phyloP scores from a whole-genome alignment of 2,888 invertebrate genomes.

The Tricholauxania praeusta region DNA sequence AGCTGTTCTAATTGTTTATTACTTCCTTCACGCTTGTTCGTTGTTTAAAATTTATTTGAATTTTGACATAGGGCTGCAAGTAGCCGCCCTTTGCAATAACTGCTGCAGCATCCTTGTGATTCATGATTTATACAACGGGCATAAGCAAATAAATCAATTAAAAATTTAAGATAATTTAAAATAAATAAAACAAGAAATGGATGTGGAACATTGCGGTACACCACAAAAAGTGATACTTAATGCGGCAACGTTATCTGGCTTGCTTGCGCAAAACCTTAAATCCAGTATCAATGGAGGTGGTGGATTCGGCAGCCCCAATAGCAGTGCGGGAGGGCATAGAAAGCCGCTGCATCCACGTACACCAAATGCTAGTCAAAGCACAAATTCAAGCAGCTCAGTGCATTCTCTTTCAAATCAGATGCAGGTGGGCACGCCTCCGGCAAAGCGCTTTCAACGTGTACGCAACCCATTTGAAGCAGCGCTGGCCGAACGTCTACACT shows the following conservation, averaged over 20 bases:
- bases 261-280: conserved; percentile 36
- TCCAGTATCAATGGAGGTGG: conserved; percentile 1
- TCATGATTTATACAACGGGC: too few relatives aligned
- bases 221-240: conserved; percentile 40
- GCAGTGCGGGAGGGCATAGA: conserved; percentile 51
- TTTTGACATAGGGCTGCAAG: too few relatives aligned
- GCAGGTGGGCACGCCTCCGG: conserved; percentile 69
- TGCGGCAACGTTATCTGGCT: conserved; percentile 31
- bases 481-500: conserved; percentile 72
- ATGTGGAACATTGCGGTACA: conserved; percentile 35
- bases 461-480: conserved; percentile 76
- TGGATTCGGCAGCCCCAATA: conserved; percentile 36
- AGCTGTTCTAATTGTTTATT: too few relatives aligned
- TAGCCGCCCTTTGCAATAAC: too few relatives aligned
- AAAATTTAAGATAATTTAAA: conserved; percentile 8
- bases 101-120: too few relatives aligned
- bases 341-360: conserved; percentile 51
- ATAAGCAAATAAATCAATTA: conserved; percentile 2
- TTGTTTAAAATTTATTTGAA: too few relatives aligned
- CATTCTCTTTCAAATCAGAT: conserved; percentile 52
- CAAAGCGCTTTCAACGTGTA: conserved; percentile 71
- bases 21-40: too few relatives aligned
- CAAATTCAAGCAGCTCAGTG: conserved; percentile 43
- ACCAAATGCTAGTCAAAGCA: conserved; percentile 42
- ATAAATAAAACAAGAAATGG: conserved; percentile 38